Conservation (phyloP, 2,113 vertebrate species). For the Microcebus lehilahytsara region DNA sequence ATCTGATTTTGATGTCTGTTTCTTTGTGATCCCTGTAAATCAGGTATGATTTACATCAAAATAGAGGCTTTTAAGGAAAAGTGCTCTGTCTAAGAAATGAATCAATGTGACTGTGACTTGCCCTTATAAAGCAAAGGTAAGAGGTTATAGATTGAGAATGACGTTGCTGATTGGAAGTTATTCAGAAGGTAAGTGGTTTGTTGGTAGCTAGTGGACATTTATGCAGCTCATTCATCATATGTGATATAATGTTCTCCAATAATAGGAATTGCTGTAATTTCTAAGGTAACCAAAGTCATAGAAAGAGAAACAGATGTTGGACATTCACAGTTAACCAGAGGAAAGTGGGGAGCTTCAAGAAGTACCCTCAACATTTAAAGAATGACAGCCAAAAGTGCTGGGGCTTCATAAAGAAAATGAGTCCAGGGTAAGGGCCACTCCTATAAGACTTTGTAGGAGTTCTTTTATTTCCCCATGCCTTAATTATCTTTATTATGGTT, state of each 20-base stretch:
- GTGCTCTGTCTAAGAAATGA: background rate
- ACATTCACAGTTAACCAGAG: background rate
- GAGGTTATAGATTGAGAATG: background rate
- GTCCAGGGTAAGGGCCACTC: background rate
- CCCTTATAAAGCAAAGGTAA: slow-evolving; percentile 18
- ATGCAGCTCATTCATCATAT: background rate
- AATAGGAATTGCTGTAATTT: background rate
- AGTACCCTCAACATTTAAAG: background rate
- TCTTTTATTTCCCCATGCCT: background rate
- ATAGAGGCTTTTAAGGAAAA: background rate
- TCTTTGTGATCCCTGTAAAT: background rate
- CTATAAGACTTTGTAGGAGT: background rate
- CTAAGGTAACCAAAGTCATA: slow-evolving; percentile 21
- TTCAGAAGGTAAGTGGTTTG: background rate
- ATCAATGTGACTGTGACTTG: background rate
- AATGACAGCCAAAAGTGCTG: background rate
- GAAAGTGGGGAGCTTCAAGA: background rate
- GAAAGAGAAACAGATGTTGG: background rate
- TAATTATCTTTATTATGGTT: background rate
- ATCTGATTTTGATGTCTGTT: background rate
- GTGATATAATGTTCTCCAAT: background rate
- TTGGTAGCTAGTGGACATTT: background rate
- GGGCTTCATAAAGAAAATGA: background rate
- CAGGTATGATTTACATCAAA: background rate
- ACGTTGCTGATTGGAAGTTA: background rate